Evolutionary conservation across 2,113 vertebrate species (phyloP), one percentile per base, ranked within the genome.

Genomic region (Microcebus lehilahytsara): DNA sequence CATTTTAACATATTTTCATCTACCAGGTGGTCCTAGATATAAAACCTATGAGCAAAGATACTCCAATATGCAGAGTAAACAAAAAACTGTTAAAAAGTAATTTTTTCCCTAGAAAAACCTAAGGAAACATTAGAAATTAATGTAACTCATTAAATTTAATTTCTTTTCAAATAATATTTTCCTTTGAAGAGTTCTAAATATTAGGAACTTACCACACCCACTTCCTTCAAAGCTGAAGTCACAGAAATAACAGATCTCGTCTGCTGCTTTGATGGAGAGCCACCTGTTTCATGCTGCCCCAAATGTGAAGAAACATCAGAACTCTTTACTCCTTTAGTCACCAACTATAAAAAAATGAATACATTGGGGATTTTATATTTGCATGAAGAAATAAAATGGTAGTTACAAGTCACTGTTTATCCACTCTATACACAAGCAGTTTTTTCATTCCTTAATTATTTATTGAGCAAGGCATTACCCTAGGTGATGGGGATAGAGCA

Each of bases 221-320:
- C 99, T 94, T 99, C 99, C 98, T 99, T 99, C 98, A 99, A 98
- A 81, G 99, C 99, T 83, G 99, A 99, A 32, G 99, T 99, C 99
- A 99, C 99, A 95, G 99, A 99, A 98, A 99, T 99, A 80, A 98
- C 98, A 85, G 98, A 95, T 96, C 98, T 99, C 86, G 98, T n/a
- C 0, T 97, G 98, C 27, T 97, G 98, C 97, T 98, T 99, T 92
- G 98, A 96, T 95, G 98, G 97, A 67, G 97, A 98, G 49, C 96
- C 97, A 42, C 96, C 98, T 78, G 80, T 34, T 77, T 99, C 99
- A 85, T 98, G 98, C 20, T 98, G 96, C 80, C 97, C 98, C 91
- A 97, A 96, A 60, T 95, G 27, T 58, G 93, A 95, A 96, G 98
- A 97, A 91, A 97, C 17, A 53, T 98, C 98, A 97, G 98, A 98